These are phyloP conservation scores for Acrobasis consociella DNA, from an alignment of 2,888 invertebrate genomes.

Conservation along the genomic window DNA sequence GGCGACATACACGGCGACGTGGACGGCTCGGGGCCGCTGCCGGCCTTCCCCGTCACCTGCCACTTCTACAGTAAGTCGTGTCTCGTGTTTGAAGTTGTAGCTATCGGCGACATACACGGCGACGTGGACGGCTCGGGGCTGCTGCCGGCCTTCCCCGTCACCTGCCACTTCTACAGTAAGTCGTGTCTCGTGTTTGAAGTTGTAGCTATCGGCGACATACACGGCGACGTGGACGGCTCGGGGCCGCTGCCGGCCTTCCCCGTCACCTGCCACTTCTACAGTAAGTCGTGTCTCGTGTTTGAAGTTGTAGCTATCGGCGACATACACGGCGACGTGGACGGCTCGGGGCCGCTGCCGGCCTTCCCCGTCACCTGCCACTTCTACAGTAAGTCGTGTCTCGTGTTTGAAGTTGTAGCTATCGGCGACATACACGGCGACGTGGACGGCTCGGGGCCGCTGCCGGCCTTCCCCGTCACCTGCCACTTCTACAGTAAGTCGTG, in stretches of 20 bases:
- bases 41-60: constrained; percentile 95
- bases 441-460: constrained; percentile 96
- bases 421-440: constrained; percentile 94
- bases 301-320: no score
- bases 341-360: constrained; percentile 94
- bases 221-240: constrained; percentile 97
- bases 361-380: constrained; percentile 96
- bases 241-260: constrained; percentile 95
- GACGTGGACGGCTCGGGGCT: constrained; percentile 99
- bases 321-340: constrained; percentile 96
- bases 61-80: constrained; percentile 86
- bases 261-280: constrained; percentile 93
- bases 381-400: constrained; percentile 76
- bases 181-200: no score
- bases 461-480: constrained; percentile 95
- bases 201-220: constrained; percentile 89
- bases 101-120: constrained; percentile 89
- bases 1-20: constrained; percentile 94
- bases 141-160: constrained; percentile 93
- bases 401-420: no score
- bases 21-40: constrained; percentile 96
- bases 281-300: constrained; percentile 68
- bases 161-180: constrained; percentile 91
- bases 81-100: no score
- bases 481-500: constrained; percentile 86